Evolutionary conservation across 2,888 invertebrate species (phyloP), one percentile per base, ranked within the genome.

Genomic region (Abrostola tripartita): DNA sequence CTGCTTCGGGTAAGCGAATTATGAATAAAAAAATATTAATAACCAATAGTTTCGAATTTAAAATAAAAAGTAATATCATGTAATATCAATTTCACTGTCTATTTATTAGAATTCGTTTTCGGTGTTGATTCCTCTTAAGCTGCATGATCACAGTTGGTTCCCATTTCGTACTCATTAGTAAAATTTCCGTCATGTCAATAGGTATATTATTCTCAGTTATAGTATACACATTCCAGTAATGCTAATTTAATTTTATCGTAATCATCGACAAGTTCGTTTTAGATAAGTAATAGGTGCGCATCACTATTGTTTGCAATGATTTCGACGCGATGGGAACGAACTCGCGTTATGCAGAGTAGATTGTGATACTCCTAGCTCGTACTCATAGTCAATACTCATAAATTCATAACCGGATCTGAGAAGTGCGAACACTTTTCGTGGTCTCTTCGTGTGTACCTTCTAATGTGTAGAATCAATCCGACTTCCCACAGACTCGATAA

Each of bases 61-160:
- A 90, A 85, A 81, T 85, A 85, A 87, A 86, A 88, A 86, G 73
- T 86, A 89, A 91, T 92, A 92, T 92, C 92, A 91, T 90, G 85
- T 93, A 90, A 91, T 93, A 94, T 92, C 93, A 92, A 92, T 92
- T 93, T 94, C 94, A 93, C 94, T 94, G 94, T 94, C 94, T 94
- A 93, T 93, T 92, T 91, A 91, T 90, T 92, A 93, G 91, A 86
- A 89, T 91, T 90, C 89, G 87, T 92, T 93, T 92, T 93, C 94
- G 94, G 93, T 94, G 94, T 94, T 93, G 93, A 93, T 93, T 94
- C 94, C 94, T 93, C 90, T 90, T 85, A 73, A 69, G 83, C 88
- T 91, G 91, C 86, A 84, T 65, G 66, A 55, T 50, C 53, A 85
- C 74, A 85, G 90, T 90, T 91, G 77, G 90, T 90, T 90, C 90